Percentiles rank a stretch among this genome's conserved stretches.
phyloP scores from a whole-genome alignment of 53 echinoderm and acorn worm species.

The Apostichopus leukothele region DNA sequence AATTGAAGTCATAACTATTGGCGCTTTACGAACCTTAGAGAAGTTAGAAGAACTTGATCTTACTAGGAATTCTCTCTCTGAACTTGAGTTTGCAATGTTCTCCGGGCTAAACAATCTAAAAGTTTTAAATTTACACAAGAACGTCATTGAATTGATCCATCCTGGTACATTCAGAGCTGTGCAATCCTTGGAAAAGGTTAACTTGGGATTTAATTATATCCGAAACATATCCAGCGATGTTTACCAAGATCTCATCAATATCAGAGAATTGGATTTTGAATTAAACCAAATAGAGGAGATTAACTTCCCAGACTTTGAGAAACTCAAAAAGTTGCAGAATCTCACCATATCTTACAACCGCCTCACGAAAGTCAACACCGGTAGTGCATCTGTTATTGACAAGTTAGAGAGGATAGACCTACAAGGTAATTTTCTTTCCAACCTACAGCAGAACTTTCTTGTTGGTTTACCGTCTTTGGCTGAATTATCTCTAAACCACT shows the following conservation, averaged over 20 bases:
- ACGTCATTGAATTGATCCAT: constrained; percentile 24
- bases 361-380: neutral
- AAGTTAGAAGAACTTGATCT: constrained; percentile 24
- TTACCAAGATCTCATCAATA: neutral
- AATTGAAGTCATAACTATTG: constrained; percentile 25
- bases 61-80: constrained; percentile 27
- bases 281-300: constrained; percentile 13
- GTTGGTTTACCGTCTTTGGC: constrained; percentile 7
- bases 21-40: constrained; percentile 13
- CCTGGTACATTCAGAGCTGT: constrained; percentile 26
- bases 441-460: constrained; percentile 11
- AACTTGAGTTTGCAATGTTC: constrained; percentile 17
- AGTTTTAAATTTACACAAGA: constrained; percentile 34
- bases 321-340: neutral
- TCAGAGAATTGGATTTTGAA: constrained; percentile 3
- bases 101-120: constrained; percentile 13
- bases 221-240: neutral
- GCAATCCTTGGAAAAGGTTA: neutral
- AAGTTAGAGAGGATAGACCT: constrained; percentile 19
- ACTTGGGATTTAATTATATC: constrained; percentile 28
- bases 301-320: constrained; percentile 9
- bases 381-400: neutral
- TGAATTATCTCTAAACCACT: neutral
- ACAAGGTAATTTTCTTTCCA: constrained; percentile 15
- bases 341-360: constrained; percentile 12